Base-by-base conservation (phyloP, 1,140 invertebrate species). In the Pseudomyrmex cubaensis region DNA sequence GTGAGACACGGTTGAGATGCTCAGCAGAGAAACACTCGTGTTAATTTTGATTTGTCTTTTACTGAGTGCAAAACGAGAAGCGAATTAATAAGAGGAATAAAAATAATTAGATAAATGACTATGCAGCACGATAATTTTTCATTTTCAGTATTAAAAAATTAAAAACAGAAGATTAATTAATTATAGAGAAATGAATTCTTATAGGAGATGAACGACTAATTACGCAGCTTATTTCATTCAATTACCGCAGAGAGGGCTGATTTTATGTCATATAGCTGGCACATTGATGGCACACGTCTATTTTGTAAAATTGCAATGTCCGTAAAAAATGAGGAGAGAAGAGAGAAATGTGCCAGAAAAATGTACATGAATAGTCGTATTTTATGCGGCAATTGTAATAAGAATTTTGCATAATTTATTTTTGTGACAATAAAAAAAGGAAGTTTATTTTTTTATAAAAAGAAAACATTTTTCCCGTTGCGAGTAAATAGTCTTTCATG, bases 71-170 rank as follows among this genome's bases (percentile, higher is more conserved):
- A 78, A 78, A 78, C 9, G 46, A 35, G 12, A 35, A 35, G 0
- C 4, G 5, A 35, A 35, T 25, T 76, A 61, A 35, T 10, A 20
- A 48, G 1, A 48, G 48, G 20, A 70, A 70, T 54, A 57, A 59
- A 80, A 2, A 22, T 46, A 22, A 78, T 48, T 50, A 59, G 4
- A 70, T 8, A 66, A 25, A 67, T n/a, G 48, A 77, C 9, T 67
- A 15, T 20, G 13, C 1, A 10, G 0, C 22, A 17, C 22, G 12
- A 80, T 72, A 59, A 69, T 25, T 20, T 7, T 46, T 80, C 22
- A 80, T 50, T 13, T 13, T 1, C 22, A 2, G 2, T 35, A 20
- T 2, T 44, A 25, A n/a, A 59, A 17, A 22, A 44, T 25, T 2
- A 48, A 35, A 17, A 35, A 59, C 35, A 17, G 5, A 2, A 12